These are phyloP conservation scores for Cryptoprocta ferox DNA, from an alignment of 2,797 vertebrate species.

Conservation along the genomic window DNA sequence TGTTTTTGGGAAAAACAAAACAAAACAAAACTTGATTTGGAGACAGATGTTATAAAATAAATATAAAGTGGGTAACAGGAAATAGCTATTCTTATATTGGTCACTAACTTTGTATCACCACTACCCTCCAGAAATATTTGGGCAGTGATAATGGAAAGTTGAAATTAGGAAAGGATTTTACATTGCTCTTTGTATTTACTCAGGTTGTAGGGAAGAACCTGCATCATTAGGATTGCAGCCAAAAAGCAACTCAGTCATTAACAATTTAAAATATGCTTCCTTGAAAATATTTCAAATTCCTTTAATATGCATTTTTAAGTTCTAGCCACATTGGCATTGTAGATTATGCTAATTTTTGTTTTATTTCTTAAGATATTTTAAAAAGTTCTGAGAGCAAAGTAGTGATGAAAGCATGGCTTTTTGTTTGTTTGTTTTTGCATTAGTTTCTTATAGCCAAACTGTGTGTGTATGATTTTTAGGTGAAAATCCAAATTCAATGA, in stretches of 20 bases:
- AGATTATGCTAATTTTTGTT: neutral
- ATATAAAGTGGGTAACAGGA: neutral
- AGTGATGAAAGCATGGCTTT: neutral
- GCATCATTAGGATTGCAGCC: neutral
- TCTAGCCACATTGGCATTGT: neutral
- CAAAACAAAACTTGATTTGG: neutral
- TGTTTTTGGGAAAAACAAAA: neutral
- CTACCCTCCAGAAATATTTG: neutral
- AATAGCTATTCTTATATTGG: neutral
- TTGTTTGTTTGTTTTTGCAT: neutral
- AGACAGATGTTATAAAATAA: neutral
- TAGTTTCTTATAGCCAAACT: neutral
- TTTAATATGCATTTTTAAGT: neutral
- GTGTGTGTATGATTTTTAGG: neutral
- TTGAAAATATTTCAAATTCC: neutral
- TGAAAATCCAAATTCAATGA: neutral
- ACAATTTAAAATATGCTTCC: neutral
- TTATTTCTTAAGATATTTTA: neutral
- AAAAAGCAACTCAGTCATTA: neutral
- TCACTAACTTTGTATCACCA: neutral
- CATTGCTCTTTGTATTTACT: neutral
- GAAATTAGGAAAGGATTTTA: neutral
- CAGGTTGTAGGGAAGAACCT: neutral
- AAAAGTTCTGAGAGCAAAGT: slow-evolving; percentile 9
- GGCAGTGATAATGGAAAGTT: neutral